phyloP scores from a whole-genome alignment of 1,140 invertebrate genomes.

The Mamestra configurata region DNA sequence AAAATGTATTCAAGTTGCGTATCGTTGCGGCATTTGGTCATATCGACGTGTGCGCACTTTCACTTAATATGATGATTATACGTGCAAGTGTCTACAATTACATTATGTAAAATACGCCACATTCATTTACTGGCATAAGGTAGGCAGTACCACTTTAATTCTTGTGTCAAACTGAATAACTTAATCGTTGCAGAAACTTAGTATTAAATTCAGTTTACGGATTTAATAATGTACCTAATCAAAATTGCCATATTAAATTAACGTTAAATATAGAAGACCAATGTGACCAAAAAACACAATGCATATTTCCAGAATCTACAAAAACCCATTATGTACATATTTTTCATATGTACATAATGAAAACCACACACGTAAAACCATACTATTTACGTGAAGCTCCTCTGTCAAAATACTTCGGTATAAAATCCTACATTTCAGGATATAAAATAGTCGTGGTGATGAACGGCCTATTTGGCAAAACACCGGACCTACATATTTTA shows the following conservation, averaged over 20 bases:
- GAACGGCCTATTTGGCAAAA: constrained; percentile 55
- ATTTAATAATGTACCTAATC: too few species aligned
- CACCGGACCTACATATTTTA: constrained; percentile 53
- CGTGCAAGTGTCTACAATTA: constrained; percentile 35
- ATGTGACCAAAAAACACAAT: too few species aligned
- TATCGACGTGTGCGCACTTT: constrained; percentile 45
- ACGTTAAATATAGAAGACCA: too few species aligned
- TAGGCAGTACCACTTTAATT: not conserved
- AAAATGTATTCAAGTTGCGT: constrained; percentile 43
- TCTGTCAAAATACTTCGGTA: not conserved
- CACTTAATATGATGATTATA: constrained; percentile 45
- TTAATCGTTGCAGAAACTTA: too few species aligned
- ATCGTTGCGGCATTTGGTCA: constrained; percentile 50
- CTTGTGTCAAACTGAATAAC: not conserved
- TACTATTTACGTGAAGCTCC: not conserved
- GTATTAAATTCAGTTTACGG: too few species aligned
- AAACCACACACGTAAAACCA: not conserved
- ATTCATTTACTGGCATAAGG: not conserved
- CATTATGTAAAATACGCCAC: constrained; percentile 11
- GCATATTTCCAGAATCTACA: too few species aligned
- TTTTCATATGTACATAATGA: not conserved
- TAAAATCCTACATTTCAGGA: constrained; percentile 23
- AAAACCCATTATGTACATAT: too few species aligned
- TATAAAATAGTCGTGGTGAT: not conserved
- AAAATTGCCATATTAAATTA: too few species aligned